Conservation (phyloP, 2,888 invertebrate genomes). For the Diogma glabrata region DNA sequence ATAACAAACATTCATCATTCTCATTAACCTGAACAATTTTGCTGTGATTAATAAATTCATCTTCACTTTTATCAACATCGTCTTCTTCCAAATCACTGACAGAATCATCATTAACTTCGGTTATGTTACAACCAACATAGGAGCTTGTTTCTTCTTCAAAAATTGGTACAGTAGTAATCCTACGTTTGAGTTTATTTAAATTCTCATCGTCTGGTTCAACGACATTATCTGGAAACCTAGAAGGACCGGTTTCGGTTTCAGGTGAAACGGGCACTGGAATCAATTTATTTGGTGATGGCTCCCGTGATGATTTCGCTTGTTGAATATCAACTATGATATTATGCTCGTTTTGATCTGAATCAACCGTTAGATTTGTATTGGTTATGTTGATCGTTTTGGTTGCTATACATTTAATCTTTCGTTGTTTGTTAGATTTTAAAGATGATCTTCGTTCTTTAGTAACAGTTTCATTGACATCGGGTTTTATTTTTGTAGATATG, state of each 20-base stretch:
- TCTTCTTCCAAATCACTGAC: slow-evolving; percentile 30
- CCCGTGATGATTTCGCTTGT: slow-evolving; percentile 61
- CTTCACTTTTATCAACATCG: slow-evolving; percentile 42
- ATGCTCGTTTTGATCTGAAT: slow-evolving; percentile 32
- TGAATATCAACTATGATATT: slow-evolving; percentile 57
- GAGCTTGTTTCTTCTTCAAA: slow-evolving; percentile 43
- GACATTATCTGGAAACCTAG: slow-evolving; percentile 62
- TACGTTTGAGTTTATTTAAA: slow-evolving; percentile 36
- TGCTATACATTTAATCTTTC: slow-evolving; percentile 38
- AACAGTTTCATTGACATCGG: neutral
- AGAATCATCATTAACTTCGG: slow-evolving; percentile 42
- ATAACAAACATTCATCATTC: slow-evolving; percentile 46
- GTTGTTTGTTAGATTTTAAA: slow-evolving; percentile 15
- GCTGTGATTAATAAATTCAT: slow-evolving; percentile 26
- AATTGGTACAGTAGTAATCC: slow-evolving; percentile 40
- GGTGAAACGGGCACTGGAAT: slow-evolving; percentile 53
- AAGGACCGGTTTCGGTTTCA: slow-evolving; percentile 45
- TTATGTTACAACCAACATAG: slow-evolving; percentile 39
- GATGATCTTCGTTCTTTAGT: slow-evolving; percentile 12
- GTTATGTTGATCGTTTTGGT: slow-evolving; percentile 43
- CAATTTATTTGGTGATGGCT: slow-evolving; percentile 60
- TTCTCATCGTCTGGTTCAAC: slow-evolving; percentile 64
- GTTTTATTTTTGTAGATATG: slow-evolving; percentile 22
- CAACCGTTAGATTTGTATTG: slow-evolving; percentile 28
- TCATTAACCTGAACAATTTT: neutral